phyloP scores from a whole-genome alignment of 1,140 invertebrate species.

The Drosophila erecta region DNA sequence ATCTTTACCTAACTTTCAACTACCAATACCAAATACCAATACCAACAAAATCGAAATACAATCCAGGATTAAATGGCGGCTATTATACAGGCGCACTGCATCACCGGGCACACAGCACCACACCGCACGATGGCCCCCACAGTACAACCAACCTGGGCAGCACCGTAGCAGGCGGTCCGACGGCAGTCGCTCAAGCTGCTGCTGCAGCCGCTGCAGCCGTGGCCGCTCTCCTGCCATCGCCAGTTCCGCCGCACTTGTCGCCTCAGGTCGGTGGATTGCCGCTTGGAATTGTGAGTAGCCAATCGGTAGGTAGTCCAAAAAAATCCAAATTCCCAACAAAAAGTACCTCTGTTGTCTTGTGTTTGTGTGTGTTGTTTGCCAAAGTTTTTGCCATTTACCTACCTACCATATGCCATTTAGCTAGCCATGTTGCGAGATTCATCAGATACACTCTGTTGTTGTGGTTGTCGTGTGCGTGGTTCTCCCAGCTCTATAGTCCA shows the following conservation, averaged over 20 bases:
- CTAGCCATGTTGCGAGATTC: slow-evolving; percentile 7
- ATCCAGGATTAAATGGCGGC: slow-evolving; percentile 89
- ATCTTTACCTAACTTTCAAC: slow-evolving; percentile 46
- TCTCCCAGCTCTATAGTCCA: slow-evolving; percentile 49
- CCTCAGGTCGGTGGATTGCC: slow-evolving; percentile 82
- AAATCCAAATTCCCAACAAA: not conserved
- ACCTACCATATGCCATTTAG: slow-evolving; percentile 29
- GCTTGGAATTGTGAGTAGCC: slow-evolving; percentile 85
- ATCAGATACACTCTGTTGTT: slow-evolving; percentile 18
- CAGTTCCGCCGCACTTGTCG: slow-evolving; percentile 79
- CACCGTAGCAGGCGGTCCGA: slow-evolving; percentile 45
- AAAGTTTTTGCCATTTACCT: slow-evolving; percentile 30
- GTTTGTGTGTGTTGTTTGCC: slow-evolving; percentile 54
- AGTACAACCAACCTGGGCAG: slow-evolving; percentile 85
- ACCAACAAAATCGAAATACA: slow-evolving; percentile 79
- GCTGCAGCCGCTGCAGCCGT: slow-evolving; percentile 79
- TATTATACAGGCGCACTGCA: slow-evolving; percentile 90
- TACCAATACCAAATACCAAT: slow-evolving; percentile 48
- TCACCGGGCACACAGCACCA: slow-evolving; percentile 91
- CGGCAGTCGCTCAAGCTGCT: slow-evolving; percentile 85
- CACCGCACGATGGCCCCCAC: slow-evolving; percentile 89
- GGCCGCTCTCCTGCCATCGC: slow-evolving; percentile 59
- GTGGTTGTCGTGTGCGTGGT: slow-evolving; percentile 56
- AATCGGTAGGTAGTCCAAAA: slow-evolving; percentile 83
- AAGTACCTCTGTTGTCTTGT: slow-evolving; percentile 63